phyloP scores from a whole-genome alignment of 2,888 invertebrate species.

The Nemurella pictetii region DNA sequence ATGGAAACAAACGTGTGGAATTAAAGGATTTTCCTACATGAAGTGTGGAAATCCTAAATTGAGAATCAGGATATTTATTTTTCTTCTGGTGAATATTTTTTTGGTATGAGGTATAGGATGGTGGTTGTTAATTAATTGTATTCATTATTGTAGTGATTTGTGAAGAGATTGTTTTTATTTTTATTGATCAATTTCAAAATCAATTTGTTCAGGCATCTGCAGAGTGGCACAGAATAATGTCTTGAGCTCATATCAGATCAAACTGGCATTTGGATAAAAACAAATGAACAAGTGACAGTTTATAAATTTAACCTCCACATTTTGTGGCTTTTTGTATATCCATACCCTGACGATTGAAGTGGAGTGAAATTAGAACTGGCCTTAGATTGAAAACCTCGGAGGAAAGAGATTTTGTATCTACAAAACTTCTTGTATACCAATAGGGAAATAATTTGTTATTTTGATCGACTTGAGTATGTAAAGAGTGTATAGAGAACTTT shows the following conservation, averaged over 20 bases:
- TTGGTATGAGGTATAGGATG: background rate
- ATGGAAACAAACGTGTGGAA: background rate
- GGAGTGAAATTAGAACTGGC: conserved; percentile 3
- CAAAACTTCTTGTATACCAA: background rate
- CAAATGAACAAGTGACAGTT: too few species aligned
- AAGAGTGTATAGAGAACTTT: background rate
- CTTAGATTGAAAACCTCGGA: conserved; percentile 15
- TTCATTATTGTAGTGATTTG: background rate
- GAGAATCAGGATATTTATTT: background rate
- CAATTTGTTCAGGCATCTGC: too few species aligned
- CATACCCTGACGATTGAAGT: background rate
- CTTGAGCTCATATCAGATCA: too few species aligned
- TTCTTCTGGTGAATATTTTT: background rate
- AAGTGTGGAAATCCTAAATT: background rate
- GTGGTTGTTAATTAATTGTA: background rate
- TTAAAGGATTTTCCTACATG: background rate
- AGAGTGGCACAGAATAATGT: too few species aligned
- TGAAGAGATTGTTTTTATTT: background rate
- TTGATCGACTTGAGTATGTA: background rate
- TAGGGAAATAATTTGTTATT: conserved; percentile 1
- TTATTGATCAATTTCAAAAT: too few species aligned
- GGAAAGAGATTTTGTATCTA: background rate
- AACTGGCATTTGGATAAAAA: too few species aligned
- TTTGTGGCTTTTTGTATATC: background rate
- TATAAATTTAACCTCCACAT: background rate